Evolutionary conservation across 64 coral and sea anemone genomes (phyloP).

Genomic region (Platygyra sinensis): DNA sequence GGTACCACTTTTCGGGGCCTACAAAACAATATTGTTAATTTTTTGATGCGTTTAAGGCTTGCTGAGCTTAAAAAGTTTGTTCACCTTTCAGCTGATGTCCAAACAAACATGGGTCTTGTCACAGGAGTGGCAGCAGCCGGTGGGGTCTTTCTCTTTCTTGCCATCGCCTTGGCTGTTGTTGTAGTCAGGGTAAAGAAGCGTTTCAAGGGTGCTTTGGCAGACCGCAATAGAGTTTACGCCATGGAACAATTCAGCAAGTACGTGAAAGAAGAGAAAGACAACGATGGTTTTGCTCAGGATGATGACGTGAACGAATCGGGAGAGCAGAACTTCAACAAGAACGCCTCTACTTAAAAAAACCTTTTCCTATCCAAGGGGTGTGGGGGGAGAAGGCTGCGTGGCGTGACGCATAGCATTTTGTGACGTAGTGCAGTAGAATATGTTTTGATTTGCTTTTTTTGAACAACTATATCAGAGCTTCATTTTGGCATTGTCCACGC

Average conservation of each 20-base stretch:
- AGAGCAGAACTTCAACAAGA: neutral
- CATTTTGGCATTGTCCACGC: neutral
- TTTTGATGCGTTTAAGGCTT: neutral
- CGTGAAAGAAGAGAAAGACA: slow-evolving; percentile 3
- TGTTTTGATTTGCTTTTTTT: slow-evolving; percentile 2
- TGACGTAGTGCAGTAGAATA: neutral
- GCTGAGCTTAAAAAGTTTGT: neutral
- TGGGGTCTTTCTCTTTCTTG: slow-evolving; percentile 7
- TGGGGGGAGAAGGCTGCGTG: neutral
- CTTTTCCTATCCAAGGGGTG: neutral
- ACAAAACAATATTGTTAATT: too few relatives aligned
- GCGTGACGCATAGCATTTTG: neutral
- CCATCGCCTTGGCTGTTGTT: neutral
- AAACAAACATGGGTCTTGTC: slow-evolving; percentile 10
- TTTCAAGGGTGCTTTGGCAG: slow-evolving; percentile 17
- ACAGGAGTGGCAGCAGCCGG: neutral
- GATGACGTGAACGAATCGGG: slow-evolving; percentile 14
- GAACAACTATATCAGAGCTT: neutral
- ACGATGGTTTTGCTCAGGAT: slow-evolving; percentile 10
- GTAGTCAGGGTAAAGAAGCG: slow-evolving; percentile 1
- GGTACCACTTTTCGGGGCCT: neutral
- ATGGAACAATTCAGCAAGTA: slow-evolving; percentile 10
- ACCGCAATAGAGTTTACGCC: slow-evolving; percentile 12
- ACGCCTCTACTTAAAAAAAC: neutral
- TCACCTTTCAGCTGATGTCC: neutral